Base-by-base conservation (phyloP, 1,140 invertebrate genomes). In the fruit fly (Drosophila melanogaster) region DNA sequence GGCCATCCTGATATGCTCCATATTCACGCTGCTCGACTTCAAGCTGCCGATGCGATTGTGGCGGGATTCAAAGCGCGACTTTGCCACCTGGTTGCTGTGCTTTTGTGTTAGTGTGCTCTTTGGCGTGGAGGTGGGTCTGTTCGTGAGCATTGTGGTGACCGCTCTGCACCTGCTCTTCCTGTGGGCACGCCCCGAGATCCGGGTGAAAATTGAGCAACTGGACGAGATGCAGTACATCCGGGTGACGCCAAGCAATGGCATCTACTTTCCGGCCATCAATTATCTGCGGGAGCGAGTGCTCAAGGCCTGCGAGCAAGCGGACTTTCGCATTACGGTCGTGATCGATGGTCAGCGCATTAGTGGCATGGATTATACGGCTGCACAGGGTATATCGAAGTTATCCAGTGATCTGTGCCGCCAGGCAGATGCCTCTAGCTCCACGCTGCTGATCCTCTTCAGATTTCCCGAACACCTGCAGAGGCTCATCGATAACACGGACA, bases 41-140 rank as follows among this genome's bases (percentile, higher is more conserved):
- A 92, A 94, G 77, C 94, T 95, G 8, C 93, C 96, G 6, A 81
- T 93, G 33, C 93, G 94, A 0, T 95, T 97, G 93, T 98, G 96
- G 96, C 94, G 93, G 65, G 94, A 94, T 15, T 95, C 94, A 69
- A 94, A 95, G 92, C 93, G 94, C 77, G 95, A 95, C 89, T 93
- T 94, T 46, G 94, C 94, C 77, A 94, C 96, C 92, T 95, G 94
- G 93, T 93, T 95, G 54, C 93, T 95, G 3, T 98, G 97, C 44
- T 98, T 98, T 85, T 77, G 95, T 14, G 94, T 95, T 17, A 97
- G 96, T 70, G 93, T 98, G 22, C 92, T 94, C 15, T 94, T 96
- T 61, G 96, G 96, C 4, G 95, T 98, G 10, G 97, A 99, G 93
- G 96, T 96, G 81, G 98, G 98, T 40, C 97, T 99, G 85, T 93